A percentile compares a stretch with the other conserved stretches of the same genome.
Conservation (phyloP, 2,888 invertebrate species). For the Blera fallax region DNA sequence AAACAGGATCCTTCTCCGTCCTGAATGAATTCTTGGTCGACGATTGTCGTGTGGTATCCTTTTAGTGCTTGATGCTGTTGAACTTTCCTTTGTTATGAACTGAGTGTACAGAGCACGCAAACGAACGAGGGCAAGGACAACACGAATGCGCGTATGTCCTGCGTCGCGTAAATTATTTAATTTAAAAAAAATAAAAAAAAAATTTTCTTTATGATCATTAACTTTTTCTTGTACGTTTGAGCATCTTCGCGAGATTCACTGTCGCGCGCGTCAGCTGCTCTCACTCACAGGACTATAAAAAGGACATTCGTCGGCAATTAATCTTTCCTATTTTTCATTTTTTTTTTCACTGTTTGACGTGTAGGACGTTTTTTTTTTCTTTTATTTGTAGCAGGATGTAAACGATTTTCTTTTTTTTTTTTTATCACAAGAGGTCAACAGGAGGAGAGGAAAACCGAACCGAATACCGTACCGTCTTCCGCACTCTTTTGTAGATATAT, state of each 20-base stretch:
- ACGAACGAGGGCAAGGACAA: slow-evolving; percentile 38
- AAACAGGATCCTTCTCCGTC: slow-evolving; percentile 17
- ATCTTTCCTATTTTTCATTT: slow-evolving; percentile 8
- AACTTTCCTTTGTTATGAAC: slow-evolving; percentile 61
- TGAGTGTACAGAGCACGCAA: slow-evolving; percentile 1
- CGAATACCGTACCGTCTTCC: slow-evolving; percentile 21
- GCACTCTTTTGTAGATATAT: slow-evolving; percentile 20
- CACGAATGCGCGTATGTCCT: slow-evolving; percentile 13
- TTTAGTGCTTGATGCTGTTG: slow-evolving; percentile 45
- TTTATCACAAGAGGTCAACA: slow-evolving; percentile 15
- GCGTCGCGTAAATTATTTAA: slow-evolving; percentile 25
- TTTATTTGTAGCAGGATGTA: neutral
- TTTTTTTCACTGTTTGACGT: neutral
- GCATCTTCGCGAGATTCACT: slow-evolving; percentile 30
- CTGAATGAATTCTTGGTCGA: neutral
- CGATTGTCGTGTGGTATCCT: slow-evolving; percentile 1
- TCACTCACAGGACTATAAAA: neutral
- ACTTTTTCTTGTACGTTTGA: slow-evolving; percentile 36
- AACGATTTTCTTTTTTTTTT: neutral
- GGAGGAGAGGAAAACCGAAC: slow-evolving; percentile 14
- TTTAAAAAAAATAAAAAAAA: neutral
- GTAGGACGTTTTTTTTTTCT: slow-evolving; percentile 2
- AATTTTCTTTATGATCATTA: neutral
- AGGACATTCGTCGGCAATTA: slow-evolving; percentile 32
- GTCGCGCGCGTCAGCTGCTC: slow-evolving; percentile 49